Conservation (phyloP, 2,797 vertebrate species). For the Champsocephalus gunnari region DNA sequence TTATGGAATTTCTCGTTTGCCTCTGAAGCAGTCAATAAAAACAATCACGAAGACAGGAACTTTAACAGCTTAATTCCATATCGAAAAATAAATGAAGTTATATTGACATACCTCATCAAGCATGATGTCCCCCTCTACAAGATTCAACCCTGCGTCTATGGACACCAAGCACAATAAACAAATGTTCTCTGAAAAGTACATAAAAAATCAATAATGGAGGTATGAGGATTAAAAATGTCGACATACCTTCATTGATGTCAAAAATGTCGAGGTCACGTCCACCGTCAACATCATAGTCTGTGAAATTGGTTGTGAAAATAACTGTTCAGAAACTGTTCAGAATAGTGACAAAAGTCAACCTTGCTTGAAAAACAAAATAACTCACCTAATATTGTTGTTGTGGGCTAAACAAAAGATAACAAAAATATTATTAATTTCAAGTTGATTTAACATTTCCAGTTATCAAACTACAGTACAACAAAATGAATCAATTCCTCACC, state of each 20-base stretch:
- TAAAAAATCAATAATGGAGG: not conserved
- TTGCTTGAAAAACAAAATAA: not conserved
- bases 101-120: slow-evolving; percentile 82
- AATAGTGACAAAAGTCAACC: not conserved
- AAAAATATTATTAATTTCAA: slow-evolving; percentile 11
- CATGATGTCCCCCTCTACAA: slow-evolving; percentile 93
- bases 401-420: slow-evolving; percentile 61
- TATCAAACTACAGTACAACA: not conserved
- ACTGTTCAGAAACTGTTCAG: not conserved
- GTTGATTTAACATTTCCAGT: not conserved
- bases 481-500: slow-evolving; percentile 70
- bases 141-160: slow-evolving; percentile 87
- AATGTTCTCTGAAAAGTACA: not conserved
- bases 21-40: slow-evolving; percentile 58
- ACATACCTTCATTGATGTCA: slow-evolving; percentile 93
- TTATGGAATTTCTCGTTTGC: slow-evolving; percentile 88
- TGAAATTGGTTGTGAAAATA: slow-evolving; percentile 17
- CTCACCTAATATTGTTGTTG: slow-evolving; percentile 69
- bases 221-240: not conserved
- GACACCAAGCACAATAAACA: slow-evolving; percentile 38
- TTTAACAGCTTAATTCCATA: not conserved
- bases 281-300: slow-evolving; percentile 89
- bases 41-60: slow-evolving; percentile 17
- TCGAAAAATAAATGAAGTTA: not conserved
- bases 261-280: slow-evolving; percentile 91